Conservation (phyloP, 1,140 invertebrate genomes). For the Drosophila ogumai region DNA sequence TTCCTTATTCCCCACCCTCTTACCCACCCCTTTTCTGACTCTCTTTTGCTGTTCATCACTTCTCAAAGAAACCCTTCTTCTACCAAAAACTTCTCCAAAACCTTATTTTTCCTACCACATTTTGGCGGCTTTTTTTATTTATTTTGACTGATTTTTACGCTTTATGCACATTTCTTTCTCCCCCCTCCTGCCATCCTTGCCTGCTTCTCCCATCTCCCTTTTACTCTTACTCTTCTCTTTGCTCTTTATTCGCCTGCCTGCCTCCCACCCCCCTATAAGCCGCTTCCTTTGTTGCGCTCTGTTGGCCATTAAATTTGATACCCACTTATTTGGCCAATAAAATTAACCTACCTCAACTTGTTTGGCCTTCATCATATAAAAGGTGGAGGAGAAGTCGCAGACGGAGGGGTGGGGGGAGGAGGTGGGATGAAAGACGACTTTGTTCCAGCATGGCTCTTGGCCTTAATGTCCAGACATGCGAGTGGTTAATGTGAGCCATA, state of each 20-base stretch:
- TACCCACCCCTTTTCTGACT: not conserved
- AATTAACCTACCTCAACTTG: constrained; percentile 82
- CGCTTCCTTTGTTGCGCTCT: constrained; percentile 30
- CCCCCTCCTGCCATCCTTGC: not conserved
- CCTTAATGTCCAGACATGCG: constrained; percentile 43
- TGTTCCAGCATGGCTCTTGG: constrained; percentile 12
- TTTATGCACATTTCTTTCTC: constrained; percentile 55
- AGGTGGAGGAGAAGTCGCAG: constrained; percentile 14
- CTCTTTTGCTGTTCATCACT: not conserved
- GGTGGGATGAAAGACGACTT: constrained; percentile 3
- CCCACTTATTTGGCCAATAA: constrained; percentile 84
- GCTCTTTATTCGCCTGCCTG: not conserved
- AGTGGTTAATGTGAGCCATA: constrained; percentile 39
- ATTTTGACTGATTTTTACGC: constrained; percentile 78
- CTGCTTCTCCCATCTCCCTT: not conserved
- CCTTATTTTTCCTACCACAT: not conserved
- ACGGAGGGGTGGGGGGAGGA: not conserved
- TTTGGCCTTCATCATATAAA: constrained; percentile 50
- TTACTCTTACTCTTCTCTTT: not conserved
- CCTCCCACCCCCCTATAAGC: not conserved
- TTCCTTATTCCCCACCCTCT: not conserved
- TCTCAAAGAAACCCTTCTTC: not conserved
- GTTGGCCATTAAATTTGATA: constrained; percentile 80
- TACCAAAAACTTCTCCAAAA: not conserved
- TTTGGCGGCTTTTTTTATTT: constrained; percentile 71